phyloP scores from a whole-genome alignment of 2,797 vertebrate species.

The Enteromius thamalakanensis region DNA sequence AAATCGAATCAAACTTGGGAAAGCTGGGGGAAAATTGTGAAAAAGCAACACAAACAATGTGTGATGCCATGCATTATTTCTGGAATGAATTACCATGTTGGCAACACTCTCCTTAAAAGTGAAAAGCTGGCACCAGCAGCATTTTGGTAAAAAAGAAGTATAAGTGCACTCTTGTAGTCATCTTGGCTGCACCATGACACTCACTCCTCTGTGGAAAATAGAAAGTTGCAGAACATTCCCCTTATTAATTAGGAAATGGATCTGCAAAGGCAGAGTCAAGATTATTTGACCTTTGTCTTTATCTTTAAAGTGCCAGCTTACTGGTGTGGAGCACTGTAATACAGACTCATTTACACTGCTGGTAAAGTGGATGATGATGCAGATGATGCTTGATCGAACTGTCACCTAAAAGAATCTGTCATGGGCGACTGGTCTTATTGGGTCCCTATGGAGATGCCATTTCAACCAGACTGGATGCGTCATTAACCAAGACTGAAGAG shows the following conservation, averaged over 20 bases:
- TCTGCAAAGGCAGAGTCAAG: background rate
- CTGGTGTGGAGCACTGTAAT: background rate
- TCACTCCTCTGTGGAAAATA: background rate
- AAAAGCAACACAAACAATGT: background rate
- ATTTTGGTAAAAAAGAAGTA: background rate
- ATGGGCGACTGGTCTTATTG: slow-evolving; percentile 83
- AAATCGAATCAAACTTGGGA: background rate
- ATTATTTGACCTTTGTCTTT: slow-evolving; percentile 6
- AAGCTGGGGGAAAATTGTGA: background rate
- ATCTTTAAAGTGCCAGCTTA: slow-evolving; percentile 8
- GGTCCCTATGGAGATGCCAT: slow-evolving; percentile 84
- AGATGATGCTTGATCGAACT: slow-evolving; percentile 76
- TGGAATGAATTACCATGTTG: background rate
- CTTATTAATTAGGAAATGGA: background rate
- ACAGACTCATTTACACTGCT: slow-evolving; percentile 24
- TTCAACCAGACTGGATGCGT: slow-evolving; percentile 92
- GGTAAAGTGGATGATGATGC: slow-evolving; percentile 62
- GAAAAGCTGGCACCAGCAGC: background rate
- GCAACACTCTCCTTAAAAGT: background rate
- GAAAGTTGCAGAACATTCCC: background rate
- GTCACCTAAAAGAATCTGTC: slow-evolving; percentile 80
- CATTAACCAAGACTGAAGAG: slow-evolving; percentile 93
- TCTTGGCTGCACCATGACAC: background rate
- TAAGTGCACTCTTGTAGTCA: background rate
- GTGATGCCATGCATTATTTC: background rate